Base-by-base conservation (phyloP, 2,888 invertebrate species). In the Cremastobaeus sp. region DNA sequence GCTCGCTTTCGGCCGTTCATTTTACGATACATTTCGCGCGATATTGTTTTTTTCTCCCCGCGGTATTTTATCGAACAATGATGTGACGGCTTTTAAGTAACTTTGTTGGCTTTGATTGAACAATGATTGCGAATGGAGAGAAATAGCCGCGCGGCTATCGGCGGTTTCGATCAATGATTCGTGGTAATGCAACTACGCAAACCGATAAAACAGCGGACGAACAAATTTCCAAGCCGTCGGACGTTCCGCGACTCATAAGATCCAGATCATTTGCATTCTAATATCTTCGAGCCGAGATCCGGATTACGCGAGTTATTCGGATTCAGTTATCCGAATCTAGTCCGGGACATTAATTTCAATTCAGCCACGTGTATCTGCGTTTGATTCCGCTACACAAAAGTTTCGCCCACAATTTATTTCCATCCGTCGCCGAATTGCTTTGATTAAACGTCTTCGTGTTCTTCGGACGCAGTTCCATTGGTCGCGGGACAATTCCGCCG, bases 11-110 rank as follows among this genome's bases (percentile, higher is more conserved):
- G 47, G 54, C 18, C 59, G 48, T 65, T 54, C 64, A 68, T 64
- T 70, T 59, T 64, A 59, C 59, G 59, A 69, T 59, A 68, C 64
- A 73, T 60, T 60, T 68, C 50, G 48, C 43, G 17, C 59, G 32
- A 52, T 59, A 52, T 52, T 59, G 41, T 68, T 66, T 52, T 59
- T 54, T 65, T 54, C 18, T 54, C 12, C 34, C 28, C 45, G 45
- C 25, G n/a, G 15, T 28, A 43, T 12, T 54, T 45, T 60, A 71
- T 39, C 17, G 55, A 62, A 55, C 60, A 54, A 52, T 52, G 37
- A 48, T 35, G 50, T 43, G 50, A 64, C 37, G 34, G 48, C 32
- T 45, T 69, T 69, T 32, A 41, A 69, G 48, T 54, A 30, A 47
- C 35, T 60, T 69, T 50, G 41, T 28, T n/a, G 9, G 18, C 21